Evolutionary conservation across 2,797 vertebrate species (phyloP).

Genomic region (Carapus acus): DNA sequence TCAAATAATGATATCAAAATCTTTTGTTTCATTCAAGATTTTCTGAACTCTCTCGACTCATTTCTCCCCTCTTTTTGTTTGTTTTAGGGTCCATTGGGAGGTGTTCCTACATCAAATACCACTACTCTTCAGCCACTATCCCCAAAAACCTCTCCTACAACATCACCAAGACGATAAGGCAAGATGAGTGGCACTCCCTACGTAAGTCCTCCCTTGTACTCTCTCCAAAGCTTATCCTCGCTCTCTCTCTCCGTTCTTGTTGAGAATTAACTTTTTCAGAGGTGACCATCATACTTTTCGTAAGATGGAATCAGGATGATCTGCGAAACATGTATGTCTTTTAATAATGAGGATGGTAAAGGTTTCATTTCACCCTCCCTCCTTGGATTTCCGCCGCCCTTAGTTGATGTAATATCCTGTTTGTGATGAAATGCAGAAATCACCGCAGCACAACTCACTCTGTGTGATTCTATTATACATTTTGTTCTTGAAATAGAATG

Average conservation of each 20-base stretch:
- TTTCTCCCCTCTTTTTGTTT: too few relatives aligned
- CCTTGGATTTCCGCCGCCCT: too few relatives aligned
- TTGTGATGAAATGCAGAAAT: too few relatives aligned
- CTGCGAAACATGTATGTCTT: background rate
- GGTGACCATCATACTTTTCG: background rate
- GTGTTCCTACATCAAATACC: constrained; percentile 97
- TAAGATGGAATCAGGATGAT: background rate
- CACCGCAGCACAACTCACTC: too few relatives aligned
- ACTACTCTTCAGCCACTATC: constrained; percentile 95
- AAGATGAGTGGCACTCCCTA: constrained; percentile 97
- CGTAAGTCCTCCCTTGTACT: constrained; percentile 80
- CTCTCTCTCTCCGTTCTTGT: too few relatives aligned
- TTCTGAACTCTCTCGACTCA: too few relatives aligned
- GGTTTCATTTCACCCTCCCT: too few relatives aligned
- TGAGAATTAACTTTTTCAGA: constrained; percentile 10
- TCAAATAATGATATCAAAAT: constrained; percentile 16
- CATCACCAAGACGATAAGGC: constrained; percentile 96
- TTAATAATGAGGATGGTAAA: too few relatives aligned
- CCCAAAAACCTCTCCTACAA: constrained; percentile 97
- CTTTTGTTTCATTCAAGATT: background rate
- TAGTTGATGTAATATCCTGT: too few relatives aligned
- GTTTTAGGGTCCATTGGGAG: constrained; percentile 79
- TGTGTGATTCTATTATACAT: too few relatives aligned
- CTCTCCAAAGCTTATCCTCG: too few relatives aligned
- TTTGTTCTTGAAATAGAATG: too few relatives aligned